Evolutionary conservation across 23 tunicate species (phyloP).

Genomic region (Diplosoma virens): DNA sequence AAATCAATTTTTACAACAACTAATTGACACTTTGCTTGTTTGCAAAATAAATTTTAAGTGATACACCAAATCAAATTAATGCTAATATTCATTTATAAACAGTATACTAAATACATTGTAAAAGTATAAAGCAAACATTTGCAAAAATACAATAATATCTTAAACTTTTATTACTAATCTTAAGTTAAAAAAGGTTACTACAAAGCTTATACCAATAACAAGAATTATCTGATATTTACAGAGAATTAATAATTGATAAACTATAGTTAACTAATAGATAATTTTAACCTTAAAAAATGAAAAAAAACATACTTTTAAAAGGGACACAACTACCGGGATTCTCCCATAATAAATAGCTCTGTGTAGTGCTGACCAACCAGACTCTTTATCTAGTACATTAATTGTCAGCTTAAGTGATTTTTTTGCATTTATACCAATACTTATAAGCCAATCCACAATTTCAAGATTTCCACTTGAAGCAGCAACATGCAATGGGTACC

Average conservation of each 20-base stretch:
- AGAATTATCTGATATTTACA: too few relatives aligned
- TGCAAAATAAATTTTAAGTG: too few relatives aligned
- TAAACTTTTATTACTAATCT: too few relatives aligned
- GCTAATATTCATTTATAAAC: too few relatives aligned
- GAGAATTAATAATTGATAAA: neutral
- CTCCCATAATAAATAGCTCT: conserved; percentile 88
- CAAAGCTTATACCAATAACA: too few relatives aligned
- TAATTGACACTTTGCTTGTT: too few relatives aligned
- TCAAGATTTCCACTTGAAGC: conserved; percentile 72
- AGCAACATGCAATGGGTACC: conserved; percentile 68
- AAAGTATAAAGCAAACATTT: too few relatives aligned
- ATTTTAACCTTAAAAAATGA: neutral
- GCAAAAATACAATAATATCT: too few relatives aligned
- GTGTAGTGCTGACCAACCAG: conserved; percentile 83
- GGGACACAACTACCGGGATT: conserved; percentile 46
- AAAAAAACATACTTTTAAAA: conserved; percentile 56
- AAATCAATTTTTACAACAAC: too few relatives aligned
- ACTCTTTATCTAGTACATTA: conserved; percentile 52
- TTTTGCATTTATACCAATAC: neutral
- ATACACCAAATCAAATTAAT: too few relatives aligned
- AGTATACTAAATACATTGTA: too few relatives aligned
- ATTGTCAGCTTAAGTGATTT: neutral
- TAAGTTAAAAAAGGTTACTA: too few relatives aligned
- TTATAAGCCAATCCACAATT: conserved; percentile 47
- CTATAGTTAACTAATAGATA: neutral